Base-by-base conservation (phyloP, 2,113 vertebrate species). In the Plestiodon gilberti region DNA sequence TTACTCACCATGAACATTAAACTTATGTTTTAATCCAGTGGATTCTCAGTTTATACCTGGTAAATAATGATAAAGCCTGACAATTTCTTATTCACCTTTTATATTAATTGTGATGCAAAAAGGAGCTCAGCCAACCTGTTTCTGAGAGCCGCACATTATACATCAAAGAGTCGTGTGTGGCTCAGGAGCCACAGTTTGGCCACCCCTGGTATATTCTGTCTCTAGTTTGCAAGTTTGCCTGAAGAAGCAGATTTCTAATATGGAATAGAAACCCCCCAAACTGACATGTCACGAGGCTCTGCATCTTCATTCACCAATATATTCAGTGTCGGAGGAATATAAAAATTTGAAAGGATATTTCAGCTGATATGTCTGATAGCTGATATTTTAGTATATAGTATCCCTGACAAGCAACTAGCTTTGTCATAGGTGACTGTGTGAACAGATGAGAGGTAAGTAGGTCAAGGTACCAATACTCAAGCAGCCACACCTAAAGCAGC, bases 181-280 rank as follows among this genome's bases (percentile, higher is more conserved):
- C n/a, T n/a, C n/a, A n/a, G n/a, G n/a, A n/a, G n/a, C n/a, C n/a
- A n/a, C n/a, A n/a, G n/a, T n/a, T n/a, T n/a, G n/a, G n/a, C n/a
- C n/a, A n/a, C n/a, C n/a, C n/a, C n/a, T n/a, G n/a, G n/a, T n/a
- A 48, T 48, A 48, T 48, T 8, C 43, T 48, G 76, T 0, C 0
- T 0, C 15, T 18, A 82, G 15, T 18, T 18, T 40, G 22, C 40
- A 2, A 0, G 3, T 40, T 59, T 48, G 11, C 11, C 22, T 17
- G 17, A 62, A 30, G 4, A 25, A 78, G 25, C 43, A 57, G 10
- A 55, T n/a, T 23, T 0, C 90, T 76, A 67, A 1, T 43, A 78
- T 0, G 2, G 67, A 78, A 61, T 4, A 25, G 6, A 77, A 55
- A n/a, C 9, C 20, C 33, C 30, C 14, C 4, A 62, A 40, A 43